Conservation (phyloP, 2,113 vertebrate genomes). For the Chunga burmeisteri region DNA sequence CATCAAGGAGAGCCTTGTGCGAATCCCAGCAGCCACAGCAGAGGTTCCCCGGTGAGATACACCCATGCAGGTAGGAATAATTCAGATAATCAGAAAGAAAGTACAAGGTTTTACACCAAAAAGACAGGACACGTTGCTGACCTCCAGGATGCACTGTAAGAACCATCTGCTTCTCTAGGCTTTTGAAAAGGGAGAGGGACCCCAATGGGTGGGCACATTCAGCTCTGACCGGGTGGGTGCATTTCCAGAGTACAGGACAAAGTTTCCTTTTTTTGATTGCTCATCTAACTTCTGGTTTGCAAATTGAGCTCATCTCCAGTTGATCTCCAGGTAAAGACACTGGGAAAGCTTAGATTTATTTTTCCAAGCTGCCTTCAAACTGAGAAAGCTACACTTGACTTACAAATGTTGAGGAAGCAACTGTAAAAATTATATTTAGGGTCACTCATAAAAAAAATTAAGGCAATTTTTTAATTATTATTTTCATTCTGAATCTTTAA, state of each 20-base stretch:
- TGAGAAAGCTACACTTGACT: neutral
- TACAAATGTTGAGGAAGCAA: neutral
- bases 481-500: neutral
- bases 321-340: neutral
- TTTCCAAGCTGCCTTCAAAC: neutral
- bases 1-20: neutral
- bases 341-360: neutral
- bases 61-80: rapidly evolving
- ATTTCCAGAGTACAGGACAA: neutral
- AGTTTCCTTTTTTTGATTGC: neutral
- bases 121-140: neutral
- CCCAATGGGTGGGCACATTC: neutral
- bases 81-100: neutral
- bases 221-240: neutral
- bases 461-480: neutral
- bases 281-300: neutral
- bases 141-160: neutral
- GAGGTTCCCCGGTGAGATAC: neutral
- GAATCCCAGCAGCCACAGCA: neutral
- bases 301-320: neutral
- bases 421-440: neutral
- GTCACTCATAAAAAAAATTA: neutral
- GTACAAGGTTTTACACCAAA: neutral
- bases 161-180: neutral
- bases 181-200: neutral